Evolutionary conservation across 2,888 invertebrate species (phyloP).

Genomic region (Beris chalybata): DNA sequence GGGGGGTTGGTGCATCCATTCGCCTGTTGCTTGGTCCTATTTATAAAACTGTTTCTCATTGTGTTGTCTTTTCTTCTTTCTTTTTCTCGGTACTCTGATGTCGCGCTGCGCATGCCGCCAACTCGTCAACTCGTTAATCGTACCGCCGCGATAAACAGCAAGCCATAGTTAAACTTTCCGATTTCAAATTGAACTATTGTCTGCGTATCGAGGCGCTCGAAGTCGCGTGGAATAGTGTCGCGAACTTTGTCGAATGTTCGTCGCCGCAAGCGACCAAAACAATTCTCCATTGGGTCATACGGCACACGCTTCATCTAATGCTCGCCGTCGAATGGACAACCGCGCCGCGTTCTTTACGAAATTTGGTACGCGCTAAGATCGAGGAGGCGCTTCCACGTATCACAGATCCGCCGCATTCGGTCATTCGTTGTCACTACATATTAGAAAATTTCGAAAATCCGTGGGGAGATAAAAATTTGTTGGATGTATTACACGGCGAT

Average conservation of each 20-base stretch:
- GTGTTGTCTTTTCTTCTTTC: too few relatives aligned
- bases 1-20: too few relatives aligned
- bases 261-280: not conserved
- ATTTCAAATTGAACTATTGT: not conserved
- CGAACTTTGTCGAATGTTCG: not conserved
- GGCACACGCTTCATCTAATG: conserved; percentile 15
- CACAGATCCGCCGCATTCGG: not conserved
- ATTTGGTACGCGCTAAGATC: not conserved
- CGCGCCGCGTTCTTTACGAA: not conserved
- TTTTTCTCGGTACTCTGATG: too few relatives aligned
- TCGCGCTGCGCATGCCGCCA: too few relatives aligned
- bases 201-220: not conserved
- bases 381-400: not conserved
- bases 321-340: conserved; percentile 18
- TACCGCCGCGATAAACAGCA: not conserved
- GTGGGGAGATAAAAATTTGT: conserved; percentile 6
- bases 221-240: conserved; percentile 9
- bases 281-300: conserved; percentile 7
- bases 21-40: too few relatives aligned
- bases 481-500: conserved; percentile 20
- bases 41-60: too few relatives aligned
- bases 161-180: not conserved
- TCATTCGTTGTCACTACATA: conserved; percentile 13
- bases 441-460: conserved; percentile 21
- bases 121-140: too few relatives aligned